phyloP scores from a whole-genome alignment of 2,888 invertebrate genomes.

The Patella ulyssiponensis region DNA sequence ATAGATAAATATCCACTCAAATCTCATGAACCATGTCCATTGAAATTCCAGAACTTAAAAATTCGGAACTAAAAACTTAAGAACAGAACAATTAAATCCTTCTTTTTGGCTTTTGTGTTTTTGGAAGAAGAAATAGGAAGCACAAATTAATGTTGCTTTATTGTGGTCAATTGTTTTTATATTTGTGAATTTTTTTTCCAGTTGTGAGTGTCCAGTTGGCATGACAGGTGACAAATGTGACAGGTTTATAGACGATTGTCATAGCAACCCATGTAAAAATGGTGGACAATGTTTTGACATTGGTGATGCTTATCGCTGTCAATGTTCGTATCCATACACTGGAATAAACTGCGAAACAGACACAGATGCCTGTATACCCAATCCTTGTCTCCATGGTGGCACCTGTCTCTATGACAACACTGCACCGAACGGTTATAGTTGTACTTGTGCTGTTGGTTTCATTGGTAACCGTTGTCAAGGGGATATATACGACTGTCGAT shows the following conservation, averaged over 20 bases:
- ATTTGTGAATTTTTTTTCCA: conserved; percentile 28
- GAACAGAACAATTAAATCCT: too few relatives aligned
- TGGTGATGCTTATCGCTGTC: conserved; percentile 78
- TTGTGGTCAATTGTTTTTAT: background rate
- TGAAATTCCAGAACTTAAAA: too few relatives aligned
- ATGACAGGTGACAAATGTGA: conserved; percentile 77
- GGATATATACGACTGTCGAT: conserved; percentile 53
- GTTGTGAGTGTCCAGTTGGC: conserved; percentile 58
- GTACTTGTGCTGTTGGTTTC: conserved; percentile 59
- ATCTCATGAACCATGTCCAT: too few relatives aligned
- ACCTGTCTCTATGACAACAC: conserved; percentile 52
- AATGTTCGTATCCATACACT: conserved; percentile 83
- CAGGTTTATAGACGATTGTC: conserved; percentile 90
- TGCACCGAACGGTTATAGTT: conserved; percentile 50
- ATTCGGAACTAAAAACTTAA: too few relatives aligned
- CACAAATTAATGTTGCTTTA: background rate
- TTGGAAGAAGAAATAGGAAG: background rate
- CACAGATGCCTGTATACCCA: conserved; percentile 71
- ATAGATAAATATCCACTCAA: too few relatives aligned
- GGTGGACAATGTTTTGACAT: conserved; percentile 75
- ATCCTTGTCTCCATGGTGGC: conserved; percentile 62
- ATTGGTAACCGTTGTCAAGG: conserved; percentile 59
- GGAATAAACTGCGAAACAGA: conserved; percentile 88
- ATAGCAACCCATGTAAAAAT: conserved; percentile 93
- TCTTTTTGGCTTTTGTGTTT: background rate